phyloP scores from a whole-genome alignment of 2,888 invertebrate genomes.

The Pimpla rufipes region DNA sequence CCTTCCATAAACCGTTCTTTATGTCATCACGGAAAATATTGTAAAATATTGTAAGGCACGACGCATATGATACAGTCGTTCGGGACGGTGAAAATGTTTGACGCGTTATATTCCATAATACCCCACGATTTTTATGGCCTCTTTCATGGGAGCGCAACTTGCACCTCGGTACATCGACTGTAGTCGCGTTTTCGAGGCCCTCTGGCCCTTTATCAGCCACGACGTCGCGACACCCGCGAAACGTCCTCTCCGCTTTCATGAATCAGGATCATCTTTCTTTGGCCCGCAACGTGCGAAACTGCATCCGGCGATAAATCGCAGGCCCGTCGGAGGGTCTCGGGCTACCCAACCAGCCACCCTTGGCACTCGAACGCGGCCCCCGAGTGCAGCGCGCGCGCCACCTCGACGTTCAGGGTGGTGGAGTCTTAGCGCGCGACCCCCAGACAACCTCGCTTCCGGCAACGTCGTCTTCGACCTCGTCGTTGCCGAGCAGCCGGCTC shows the following conservation, averaged over 20 bases:
- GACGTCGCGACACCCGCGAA: background rate
- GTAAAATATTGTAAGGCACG: no score
- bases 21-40: no score
- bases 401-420: background rate
- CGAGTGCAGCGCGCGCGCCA: no score
- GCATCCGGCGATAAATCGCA: conserved; percentile 8
- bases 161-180: no score
- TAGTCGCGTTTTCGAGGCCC: no score
- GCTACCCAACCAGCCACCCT: background rate
- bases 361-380: no score
- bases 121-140: no score
- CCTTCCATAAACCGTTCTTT: no score
- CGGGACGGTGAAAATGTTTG: no score
- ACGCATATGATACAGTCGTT: no score
- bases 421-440: conserved; percentile 12
- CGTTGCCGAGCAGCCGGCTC: conserved; percentile 30
- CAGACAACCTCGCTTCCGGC: conserved; percentile 51
- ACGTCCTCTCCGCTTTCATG: conserved; percentile 8
- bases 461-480: conserved; percentile 63
- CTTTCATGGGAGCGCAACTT: no score
- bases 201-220: conserved; percentile 4
- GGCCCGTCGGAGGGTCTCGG: conserved; percentile 8
- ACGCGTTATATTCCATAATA: no score
- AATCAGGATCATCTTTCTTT: conserved; percentile 41
- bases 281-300: background rate